Evolutionary conservation across 2,888 invertebrate genomes (phyloP).

Genomic region (Synanthedon formicaeformis): DNA sequence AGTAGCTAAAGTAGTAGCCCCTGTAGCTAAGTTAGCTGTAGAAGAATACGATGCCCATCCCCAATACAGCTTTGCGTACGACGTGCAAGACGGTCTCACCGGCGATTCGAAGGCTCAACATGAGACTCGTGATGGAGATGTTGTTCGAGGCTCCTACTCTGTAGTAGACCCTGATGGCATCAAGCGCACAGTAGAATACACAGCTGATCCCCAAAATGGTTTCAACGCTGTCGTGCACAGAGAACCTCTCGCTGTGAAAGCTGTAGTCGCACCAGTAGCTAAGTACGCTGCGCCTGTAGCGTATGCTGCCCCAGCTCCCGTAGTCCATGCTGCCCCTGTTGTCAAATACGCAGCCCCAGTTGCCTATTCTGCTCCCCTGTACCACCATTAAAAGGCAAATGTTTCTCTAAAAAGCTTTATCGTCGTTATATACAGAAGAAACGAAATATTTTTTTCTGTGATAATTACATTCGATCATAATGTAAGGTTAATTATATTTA

Average conservation of each 20-base stretch:
- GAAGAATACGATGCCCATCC: conserved; percentile 5
- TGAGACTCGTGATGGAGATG: conserved; percentile 47
- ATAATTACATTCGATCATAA: conserved; percentile 3
- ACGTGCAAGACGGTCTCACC: conserved; percentile 46
- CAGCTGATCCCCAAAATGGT: conserved; percentile 48
- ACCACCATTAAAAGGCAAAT: conserved; percentile 8
- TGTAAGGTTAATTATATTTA: conserved; percentile 5
- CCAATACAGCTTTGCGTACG: conserved; percentile 43
- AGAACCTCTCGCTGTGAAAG: conserved; percentile 23
- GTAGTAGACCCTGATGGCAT: conserved; percentile 51
- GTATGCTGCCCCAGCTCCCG: conserved; percentile 28
- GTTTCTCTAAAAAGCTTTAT: too few species aligned
- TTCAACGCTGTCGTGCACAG: conserved; percentile 54
- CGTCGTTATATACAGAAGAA: too few species aligned
- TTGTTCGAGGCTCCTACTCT: conserved; percentile 53
- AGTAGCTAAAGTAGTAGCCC: conserved; percentile 3
- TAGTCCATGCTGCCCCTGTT: conserved; percentile 29
- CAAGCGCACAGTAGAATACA: conserved; percentile 51
- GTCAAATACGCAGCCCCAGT: conserved; percentile 20
- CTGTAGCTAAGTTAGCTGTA: conserved; percentile 2
- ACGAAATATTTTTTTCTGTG: too few species aligned
- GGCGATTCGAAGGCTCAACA: conserved; percentile 52
- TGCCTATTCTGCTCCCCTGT: conserved; percentile 13
- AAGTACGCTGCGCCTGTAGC: conserved; percentile 27
- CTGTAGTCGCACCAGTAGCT: conserved; percentile 13